Percentiles rank a stretch among this genome's conserved stretches.
These are phyloP conservation scores for Lasiommata megera DNA, from an alignment of 2,888 invertebrate species.

Conservation along the genomic window DNA sequence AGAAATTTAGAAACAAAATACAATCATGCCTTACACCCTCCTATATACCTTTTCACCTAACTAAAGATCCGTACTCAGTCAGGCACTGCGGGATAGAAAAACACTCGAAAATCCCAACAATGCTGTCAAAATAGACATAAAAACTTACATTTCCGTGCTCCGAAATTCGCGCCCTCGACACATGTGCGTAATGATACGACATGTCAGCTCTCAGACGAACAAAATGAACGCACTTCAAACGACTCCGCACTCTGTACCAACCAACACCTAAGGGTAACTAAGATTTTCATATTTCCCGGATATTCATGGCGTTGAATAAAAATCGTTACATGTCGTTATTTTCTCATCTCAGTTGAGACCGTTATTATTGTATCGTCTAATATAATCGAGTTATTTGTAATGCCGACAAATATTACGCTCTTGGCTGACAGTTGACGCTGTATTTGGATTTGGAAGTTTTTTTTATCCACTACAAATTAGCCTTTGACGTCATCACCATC, in stretches of 20 bases:
- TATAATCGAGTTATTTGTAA: too few relatives aligned
- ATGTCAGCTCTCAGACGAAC: conserved; percentile 57
- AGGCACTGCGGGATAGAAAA: conserved; percentile 11
- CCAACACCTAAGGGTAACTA: conserved; percentile 19
- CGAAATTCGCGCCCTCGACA: conserved; percentile 52
- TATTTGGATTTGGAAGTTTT: too few relatives aligned
- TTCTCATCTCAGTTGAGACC: too few relatives aligned
- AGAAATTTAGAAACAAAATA: background rate
- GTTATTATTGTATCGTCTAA: too few relatives aligned
- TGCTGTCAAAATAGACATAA: conserved; percentile 20
- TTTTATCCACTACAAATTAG: too few relatives aligned
- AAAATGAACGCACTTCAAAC: conserved; percentile 73
- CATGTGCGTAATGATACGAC: conserved; percentile 67
- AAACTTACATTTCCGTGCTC: conserved; percentile 38
- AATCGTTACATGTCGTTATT: too few relatives aligned
- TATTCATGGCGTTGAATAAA: too few relatives aligned
- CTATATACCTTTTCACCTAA: background rate
- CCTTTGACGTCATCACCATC: too few relatives aligned
- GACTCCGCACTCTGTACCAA: conserved; percentile 24
- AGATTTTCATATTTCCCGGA: background rate
- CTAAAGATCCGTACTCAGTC: background rate
- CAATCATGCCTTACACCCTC: background rate
- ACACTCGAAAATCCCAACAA: conserved; percentile 18
- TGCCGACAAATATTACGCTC: too few relatives aligned
- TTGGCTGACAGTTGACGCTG: too few relatives aligned